Conservation (phyloP, 2,888 invertebrate species). For the Cantharis rufa region DNA sequence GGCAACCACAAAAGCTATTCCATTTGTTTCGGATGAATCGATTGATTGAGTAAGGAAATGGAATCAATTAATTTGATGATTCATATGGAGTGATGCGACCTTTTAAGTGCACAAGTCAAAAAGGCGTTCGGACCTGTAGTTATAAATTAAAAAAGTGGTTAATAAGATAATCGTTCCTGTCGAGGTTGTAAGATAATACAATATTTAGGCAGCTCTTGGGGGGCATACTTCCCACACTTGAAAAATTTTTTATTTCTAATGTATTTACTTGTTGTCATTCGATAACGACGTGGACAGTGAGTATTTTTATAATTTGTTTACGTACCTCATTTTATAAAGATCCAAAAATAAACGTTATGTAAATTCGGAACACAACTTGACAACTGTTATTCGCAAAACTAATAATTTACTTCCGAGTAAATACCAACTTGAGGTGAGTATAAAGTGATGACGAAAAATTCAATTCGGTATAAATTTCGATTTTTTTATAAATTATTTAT, state of each 20-base stretch:
- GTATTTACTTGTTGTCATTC: not conserved
- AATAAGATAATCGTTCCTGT: not conserved
- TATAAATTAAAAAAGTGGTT: slow-evolving; percentile 2
- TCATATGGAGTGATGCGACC: slow-evolving; percentile 15
- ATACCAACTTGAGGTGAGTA: slow-evolving; percentile 21
- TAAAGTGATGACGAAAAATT: not conserved
- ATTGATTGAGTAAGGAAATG: slow-evolving; percentile 6
- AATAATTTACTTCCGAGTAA: slow-evolving; percentile 19
- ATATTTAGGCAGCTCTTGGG: not conserved
- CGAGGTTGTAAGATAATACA: not conserved
- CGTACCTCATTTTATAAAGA: slow-evolving; percentile 35
- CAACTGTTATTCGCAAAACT: slow-evolving; percentile 24
- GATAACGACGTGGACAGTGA: not conserved
- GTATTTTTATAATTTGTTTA: slow-evolving; percentile 22
- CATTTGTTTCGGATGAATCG: slow-evolving; percentile 8
- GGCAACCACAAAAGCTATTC: not conserved
- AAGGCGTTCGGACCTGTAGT: slow-evolving; percentile 19
- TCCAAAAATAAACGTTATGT: slow-evolving; percentile 34
- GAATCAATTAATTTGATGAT: slow-evolving; percentile 16
- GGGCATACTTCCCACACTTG: not conserved
- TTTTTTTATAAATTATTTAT: not conserved
- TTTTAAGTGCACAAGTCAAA: slow-evolving; percentile 25
- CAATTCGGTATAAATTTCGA: not conserved
- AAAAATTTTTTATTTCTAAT: not conserved
- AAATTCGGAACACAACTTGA: slow-evolving; percentile 27